Conservation (phyloP, 1,140 invertebrate genomes). For the Diploscapter pachys region DNA sequence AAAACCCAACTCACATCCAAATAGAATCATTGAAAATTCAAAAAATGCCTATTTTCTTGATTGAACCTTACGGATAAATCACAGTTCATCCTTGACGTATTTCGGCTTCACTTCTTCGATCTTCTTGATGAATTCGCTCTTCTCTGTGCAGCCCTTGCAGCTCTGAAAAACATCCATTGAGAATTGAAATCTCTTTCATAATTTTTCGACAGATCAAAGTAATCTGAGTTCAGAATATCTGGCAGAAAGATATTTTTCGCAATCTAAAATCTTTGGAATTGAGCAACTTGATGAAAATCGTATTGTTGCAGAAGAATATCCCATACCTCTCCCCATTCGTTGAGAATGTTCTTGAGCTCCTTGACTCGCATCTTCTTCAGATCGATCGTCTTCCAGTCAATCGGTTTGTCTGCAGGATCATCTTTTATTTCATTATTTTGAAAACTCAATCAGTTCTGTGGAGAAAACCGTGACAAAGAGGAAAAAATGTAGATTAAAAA, state of each 20-base stretch:
- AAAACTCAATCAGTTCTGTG: constrained; percentile 12
- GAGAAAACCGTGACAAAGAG: constrained; percentile 6
- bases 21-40: neutral
- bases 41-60: too few species aligned
- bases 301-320: neutral
- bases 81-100: constrained; percentile 67
- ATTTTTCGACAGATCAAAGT: too few species aligned
- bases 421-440: neutral
- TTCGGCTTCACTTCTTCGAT: constrained; percentile 94
- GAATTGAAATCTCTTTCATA: neutral
- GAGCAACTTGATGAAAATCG: too few species aligned
- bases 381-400: constrained; percentile 90
- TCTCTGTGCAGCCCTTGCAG: constrained; percentile 97
- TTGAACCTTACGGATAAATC: neutral
- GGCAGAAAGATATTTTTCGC: too few species aligned
- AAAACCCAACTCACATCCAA: neutral
- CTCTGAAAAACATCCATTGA: constrained; percentile 36
- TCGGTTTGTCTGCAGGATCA: constrained; percentile 78
- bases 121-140: constrained; percentile 89
- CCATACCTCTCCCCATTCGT: constrained; percentile 84
- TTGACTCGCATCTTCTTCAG: constrained; percentile 95
- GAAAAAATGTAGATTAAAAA: neutral
- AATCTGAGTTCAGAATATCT: too few species aligned
- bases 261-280: too few species aligned
- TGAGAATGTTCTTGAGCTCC: constrained; percentile 94